Evolutionary conservation across 2,797 vertebrate species (phyloP).

Genomic region (Perodicticus potto): DNA sequence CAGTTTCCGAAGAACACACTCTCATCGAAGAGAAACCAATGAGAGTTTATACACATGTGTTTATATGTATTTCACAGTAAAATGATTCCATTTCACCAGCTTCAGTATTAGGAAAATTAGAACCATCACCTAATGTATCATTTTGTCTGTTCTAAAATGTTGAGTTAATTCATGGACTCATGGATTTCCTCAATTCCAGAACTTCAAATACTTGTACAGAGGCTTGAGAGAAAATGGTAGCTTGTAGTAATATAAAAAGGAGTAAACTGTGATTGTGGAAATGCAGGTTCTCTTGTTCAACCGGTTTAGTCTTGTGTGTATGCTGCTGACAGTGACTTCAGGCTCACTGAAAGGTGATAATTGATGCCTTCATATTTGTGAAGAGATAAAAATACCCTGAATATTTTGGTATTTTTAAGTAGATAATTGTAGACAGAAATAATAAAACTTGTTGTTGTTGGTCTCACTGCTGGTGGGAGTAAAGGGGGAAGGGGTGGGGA

Average conservation of each 20-base stretch:
- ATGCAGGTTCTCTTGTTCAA: background rate
- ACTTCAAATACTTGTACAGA: background rate
- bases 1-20: constrained; percentile 21
- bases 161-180: background rate
- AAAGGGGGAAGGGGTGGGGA: background rate
- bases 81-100: background rate
- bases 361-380: background rate
- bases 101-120: background rate
- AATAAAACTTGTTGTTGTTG: constrained; percentile 2
- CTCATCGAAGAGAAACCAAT: background rate
- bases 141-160: constrained; percentile 15
- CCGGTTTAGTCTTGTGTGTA: background rate
- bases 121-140: background rate
- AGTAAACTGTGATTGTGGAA: background rate
- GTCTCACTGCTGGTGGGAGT: background rate
- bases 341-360: constrained; percentile 9
- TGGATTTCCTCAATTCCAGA: background rate
- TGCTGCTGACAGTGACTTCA: background rate
- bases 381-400: constrained; percentile 2
- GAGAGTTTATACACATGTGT: background rate
- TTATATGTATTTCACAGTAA: background rate
- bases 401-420: constrained; percentile 29
- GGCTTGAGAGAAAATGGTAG: background rate
- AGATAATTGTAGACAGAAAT: constrained; percentile 33
- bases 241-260: background rate